Conservation (phyloP, 2,113 vertebrate species). For the Choloepus hoffmanni region DNA sequence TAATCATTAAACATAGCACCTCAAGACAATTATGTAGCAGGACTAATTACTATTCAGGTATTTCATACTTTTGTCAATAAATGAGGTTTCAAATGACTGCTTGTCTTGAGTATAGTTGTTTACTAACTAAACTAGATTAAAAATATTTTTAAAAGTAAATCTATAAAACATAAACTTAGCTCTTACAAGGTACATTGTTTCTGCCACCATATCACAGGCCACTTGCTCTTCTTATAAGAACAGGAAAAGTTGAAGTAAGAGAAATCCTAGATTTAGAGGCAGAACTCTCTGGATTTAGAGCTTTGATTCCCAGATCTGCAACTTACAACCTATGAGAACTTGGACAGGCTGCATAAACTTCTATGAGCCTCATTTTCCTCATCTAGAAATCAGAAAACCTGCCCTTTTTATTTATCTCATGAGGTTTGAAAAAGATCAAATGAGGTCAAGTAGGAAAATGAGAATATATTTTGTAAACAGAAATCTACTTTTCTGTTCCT, state of each 20-base stretch:
- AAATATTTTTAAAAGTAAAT: conserved; percentile 39
- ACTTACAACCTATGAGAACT: neutral
- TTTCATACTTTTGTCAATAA: conserved; percentile 62
- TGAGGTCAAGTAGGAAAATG: neutral
- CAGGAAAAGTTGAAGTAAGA: neutral
- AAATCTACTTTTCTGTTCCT: neutral
- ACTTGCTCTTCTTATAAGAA: neutral
- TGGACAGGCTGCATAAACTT: neutral
- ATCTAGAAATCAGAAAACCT: conserved; percentile 21
- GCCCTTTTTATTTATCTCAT: neutral
- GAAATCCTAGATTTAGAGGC: neutral
- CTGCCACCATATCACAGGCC: neutral
- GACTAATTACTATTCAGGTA: conserved; percentile 67
- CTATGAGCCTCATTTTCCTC: conserved; percentile 16
- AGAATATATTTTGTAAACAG: conserved; percentile 19
- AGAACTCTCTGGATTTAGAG: conserved; percentile 33
- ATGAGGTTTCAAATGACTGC: conserved; percentile 53
- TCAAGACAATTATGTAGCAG: conserved; percentile 56
- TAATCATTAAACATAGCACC: conserved; percentile 57
- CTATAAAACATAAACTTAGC: neutral
- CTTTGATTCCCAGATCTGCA: neutral
- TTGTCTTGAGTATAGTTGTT: conserved; percentile 56
- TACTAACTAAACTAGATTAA: conserved; percentile 36
- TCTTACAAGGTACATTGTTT: neutral
- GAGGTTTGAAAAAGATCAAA: neutral